Percentiles rank a stretch among this genome's conserved stretches.
phyloP scores from a whole-genome alignment of 2,113 vertebrate genomes.

The Physeter macrocephalus region DNA sequence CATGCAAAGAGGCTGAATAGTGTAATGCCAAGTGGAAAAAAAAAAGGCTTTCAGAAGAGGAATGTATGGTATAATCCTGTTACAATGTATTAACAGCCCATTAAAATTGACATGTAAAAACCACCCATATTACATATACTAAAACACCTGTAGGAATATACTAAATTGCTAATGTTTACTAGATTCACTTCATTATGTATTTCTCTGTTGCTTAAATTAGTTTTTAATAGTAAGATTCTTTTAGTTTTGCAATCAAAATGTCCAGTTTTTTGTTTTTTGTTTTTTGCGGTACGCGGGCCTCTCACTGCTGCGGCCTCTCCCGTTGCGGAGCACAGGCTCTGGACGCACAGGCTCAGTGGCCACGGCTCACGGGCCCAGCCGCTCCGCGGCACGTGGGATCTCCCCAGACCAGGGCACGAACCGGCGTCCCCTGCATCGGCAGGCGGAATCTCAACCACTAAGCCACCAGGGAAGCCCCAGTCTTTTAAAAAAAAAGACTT shows the following conservation, averaged over 20 bases:
- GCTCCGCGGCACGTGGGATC: too few species aligned
- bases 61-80: background rate
- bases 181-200: background rate
- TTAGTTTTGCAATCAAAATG: background rate
- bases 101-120: background rate
- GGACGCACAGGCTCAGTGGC: too few species aligned
- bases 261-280: background rate
- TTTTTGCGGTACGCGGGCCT: too few species aligned
- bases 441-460: too few species aligned
- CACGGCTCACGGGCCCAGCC: too few species aligned
- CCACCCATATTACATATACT: background rate
- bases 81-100: background rate
- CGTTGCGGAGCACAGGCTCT: too few species aligned
- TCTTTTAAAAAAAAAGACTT: background rate
- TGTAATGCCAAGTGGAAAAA: background rate
- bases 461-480: too few species aligned
- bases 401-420: too few species aligned
- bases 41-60: background rate
- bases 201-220: background rate
- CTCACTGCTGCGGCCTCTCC: too few species aligned
- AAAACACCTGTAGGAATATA: background rate
- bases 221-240: background rate
- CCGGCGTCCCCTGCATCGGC: too few species aligned
- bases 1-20: background rate
- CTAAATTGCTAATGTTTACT: background rate